phyloP scores from a whole-genome alignment of 1,140 invertebrate genomes.

The Drosophila paulistorum region DNA sequence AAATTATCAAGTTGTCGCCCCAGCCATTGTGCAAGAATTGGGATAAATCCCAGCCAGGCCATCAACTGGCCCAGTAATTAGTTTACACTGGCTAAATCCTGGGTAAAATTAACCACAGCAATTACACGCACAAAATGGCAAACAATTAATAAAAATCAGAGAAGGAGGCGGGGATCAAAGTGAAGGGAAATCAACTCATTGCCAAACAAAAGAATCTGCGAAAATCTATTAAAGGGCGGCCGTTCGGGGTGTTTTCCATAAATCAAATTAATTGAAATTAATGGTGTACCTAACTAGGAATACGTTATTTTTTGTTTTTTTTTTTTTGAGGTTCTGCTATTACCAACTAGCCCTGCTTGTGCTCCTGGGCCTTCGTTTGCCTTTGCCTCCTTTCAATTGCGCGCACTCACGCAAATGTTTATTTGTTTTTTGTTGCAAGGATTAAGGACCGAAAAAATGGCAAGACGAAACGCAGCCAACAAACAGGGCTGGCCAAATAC shows the following conservation, averaged over 20 bases:
- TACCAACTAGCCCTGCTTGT: not conserved
- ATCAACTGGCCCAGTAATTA: slow-evolving; percentile 55
- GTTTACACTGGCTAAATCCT: slow-evolving; percentile 45
- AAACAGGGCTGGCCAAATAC: slow-evolving; percentile 27
- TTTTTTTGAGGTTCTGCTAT: slow-evolving; percentile 27
- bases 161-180: not conserved
- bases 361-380: not conserved
- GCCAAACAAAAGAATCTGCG: slow-evolving; percentile 15
- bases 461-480: slow-evolving; percentile 13
- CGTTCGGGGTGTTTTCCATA: slow-evolving; percentile 57
- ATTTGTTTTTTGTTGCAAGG: slow-evolving; percentile 24
- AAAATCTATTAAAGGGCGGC: slow-evolving; percentile 52
- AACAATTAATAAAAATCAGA: slow-evolving; percentile 62
- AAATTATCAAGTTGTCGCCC: slow-evolving; percentile 71
- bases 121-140: slow-evolving; percentile 60
- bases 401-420: slow-evolving; percentile 51
- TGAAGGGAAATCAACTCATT: slow-evolving; percentile 1
- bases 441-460: slow-evolving; percentile 35
- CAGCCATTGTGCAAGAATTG: slow-evolving; percentile 30
- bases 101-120: slow-evolving; percentile 52
- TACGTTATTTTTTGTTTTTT: not conserved
- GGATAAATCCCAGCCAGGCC: slow-evolving; percentile 32
- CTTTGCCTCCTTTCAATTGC: slow-evolving; percentile 38
- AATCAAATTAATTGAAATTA: slow-evolving; percentile 80
- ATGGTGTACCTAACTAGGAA: slow-evolving; percentile 55